phyloP scores from a whole-genome alignment of 1,140 invertebrate species.

The Bursaphelenchus mucronatus region DNA sequence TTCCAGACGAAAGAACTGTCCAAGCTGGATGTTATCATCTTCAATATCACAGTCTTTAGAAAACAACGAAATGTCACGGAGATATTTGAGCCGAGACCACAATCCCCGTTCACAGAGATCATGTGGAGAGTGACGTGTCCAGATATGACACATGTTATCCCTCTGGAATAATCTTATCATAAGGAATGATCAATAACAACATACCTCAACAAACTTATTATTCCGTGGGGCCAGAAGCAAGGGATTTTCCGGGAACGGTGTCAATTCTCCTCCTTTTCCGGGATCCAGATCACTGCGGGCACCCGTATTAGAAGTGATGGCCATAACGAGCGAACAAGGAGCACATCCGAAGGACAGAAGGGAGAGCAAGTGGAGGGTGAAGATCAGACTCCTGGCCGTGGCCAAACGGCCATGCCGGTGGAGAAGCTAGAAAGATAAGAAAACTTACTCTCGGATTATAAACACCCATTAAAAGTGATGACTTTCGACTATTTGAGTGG shows the following conservation, averaged over 20 bases:
- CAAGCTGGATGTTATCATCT: constrained; percentile 35
- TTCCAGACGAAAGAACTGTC: constrained; percentile 45
- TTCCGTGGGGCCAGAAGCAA: constrained; percentile 1
- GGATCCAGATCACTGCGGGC: constrained; percentile 14
- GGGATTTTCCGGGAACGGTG: constrained; percentile 3
- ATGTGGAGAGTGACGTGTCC: constrained; percentile 34
- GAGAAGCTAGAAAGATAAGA: no score
- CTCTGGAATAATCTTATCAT: constrained; percentile 11
- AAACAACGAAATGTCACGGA: constrained; percentile 40
- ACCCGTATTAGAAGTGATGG: constrained; percentile 6
- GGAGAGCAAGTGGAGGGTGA: neutral
- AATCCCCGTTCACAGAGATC: constrained; percentile 34
- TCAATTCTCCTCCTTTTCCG: neutral
- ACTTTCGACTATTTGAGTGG: no score
- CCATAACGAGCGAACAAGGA: neutral
- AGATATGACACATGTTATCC: constrained; percentile 46
- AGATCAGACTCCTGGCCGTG: no score
- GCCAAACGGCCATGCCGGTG: no score
- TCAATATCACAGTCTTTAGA: constrained; percentile 35
- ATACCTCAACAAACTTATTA: neutral
- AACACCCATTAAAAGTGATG: no score
- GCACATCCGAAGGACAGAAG: constrained; percentile 16
- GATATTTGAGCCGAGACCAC: constrained; percentile 34
- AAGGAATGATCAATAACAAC: constrained; percentile 10
- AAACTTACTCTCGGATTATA: no score